Evolutionary conservation across 2,113 vertebrate genomes (phyloP).

Genomic region (Euleptes europaea): DNA sequence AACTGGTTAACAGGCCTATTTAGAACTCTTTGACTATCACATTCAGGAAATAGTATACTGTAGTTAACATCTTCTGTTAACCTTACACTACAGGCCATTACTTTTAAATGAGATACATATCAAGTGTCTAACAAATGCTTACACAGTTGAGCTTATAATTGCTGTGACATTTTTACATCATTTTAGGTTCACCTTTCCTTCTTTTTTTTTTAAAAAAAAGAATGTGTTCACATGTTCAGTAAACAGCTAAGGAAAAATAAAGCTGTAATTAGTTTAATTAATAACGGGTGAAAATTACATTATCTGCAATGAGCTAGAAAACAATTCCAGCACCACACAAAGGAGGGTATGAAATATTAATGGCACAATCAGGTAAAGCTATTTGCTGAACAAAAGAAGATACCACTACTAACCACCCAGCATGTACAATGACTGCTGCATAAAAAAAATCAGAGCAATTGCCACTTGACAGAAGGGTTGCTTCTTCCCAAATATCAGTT

Average conservation of each 20-base stretch:
- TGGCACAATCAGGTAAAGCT: not conserved
- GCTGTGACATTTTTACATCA: conserved; percentile 14
- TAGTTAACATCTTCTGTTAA: conserved; percentile 49
- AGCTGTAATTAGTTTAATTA: not conserved
- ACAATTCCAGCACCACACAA: conserved; percentile 1
- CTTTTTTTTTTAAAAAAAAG: not conserved
- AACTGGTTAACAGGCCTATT: too few species aligned
- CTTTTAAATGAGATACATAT: conserved; percentile 54
- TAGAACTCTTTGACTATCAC: not conserved
- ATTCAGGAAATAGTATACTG: conserved; percentile 49
- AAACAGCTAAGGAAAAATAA: not conserved
- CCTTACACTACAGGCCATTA: conserved; percentile 54
- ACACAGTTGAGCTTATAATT: not conserved
- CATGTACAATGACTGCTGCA: not conserved
- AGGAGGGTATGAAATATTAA: not conserved
- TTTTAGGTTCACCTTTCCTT: not conserved
- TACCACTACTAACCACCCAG: not conserved
- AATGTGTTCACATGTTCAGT: not conserved
- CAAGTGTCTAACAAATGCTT: conserved; percentile 17
- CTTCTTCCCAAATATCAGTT: not conserved
- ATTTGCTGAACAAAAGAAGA: not conserved
- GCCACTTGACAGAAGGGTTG: not conserved
- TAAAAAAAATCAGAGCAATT: not conserved
- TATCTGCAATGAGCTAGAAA: not conserved
- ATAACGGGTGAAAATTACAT: not conserved